Evolutionary conservation across 2,797 vertebrate species (phyloP), one percentile per base, ranked within the genome.

Genomic region (Molossus alvarezi): DNA sequence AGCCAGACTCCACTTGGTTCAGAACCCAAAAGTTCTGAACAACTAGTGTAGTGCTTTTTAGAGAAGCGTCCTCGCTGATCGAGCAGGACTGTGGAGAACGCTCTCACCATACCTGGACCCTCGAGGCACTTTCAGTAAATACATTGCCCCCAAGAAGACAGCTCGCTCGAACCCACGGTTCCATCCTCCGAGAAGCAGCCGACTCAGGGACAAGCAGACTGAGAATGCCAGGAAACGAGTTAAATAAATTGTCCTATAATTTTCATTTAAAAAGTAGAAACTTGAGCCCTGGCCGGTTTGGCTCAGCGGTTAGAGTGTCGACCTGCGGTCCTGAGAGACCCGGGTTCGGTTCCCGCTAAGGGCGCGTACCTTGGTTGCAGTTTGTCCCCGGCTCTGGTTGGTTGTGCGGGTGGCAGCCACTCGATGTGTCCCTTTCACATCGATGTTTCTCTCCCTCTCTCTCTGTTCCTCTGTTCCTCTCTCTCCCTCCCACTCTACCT

Each of bases 191-290:
- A 27, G 41, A 80, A 91, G 29, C 51, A 77, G n/a, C 45, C 25
- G 33, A 41, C 23, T 41, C 73, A 60, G 51, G 60, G 58, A 79
- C 37, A 71, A 62, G 87, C 58, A 53, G 18, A 69, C 41, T 57
- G 48, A 60, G 69, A 69, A 53, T 12, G 17, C 67, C 41, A 86
- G n/a, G 29, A 88, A 88, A n/a, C 55, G 55, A 15, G 29, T 25
- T 67, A 84, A 75, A 72, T n/a, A 60, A 62, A 51, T 67, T 57
- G 5, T 53, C n/a, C 51, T 90, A 27, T 6, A 45, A 9, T 33
- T 91, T 48, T 93, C 41, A 89, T 55, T 55, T 33, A 88, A 75
- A 92, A 91, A 62, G 64, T 25, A 91, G 75, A 93, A 65, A 37
- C 23, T 94, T n/a, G n/a, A n/a, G n/a, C n/a, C n/a, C n/a, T n/a